Evolutionary conservation across 2,113 vertebrate genomes (phyloP).

Genomic region (Monarcha castaneiventris): DNA sequence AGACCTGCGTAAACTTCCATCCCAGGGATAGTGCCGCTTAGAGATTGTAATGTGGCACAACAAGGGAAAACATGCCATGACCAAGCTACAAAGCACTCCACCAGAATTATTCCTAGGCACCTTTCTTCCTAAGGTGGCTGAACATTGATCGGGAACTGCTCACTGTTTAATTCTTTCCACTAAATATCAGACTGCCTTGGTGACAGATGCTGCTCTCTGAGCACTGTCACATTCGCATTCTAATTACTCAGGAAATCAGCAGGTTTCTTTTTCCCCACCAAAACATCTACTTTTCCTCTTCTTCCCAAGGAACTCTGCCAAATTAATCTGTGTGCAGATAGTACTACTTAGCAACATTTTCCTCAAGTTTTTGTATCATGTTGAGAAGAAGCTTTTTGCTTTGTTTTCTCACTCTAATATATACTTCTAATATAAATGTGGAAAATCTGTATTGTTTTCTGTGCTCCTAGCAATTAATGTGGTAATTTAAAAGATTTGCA

Average conservation of each 20-base stretch:
- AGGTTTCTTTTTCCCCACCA: not conserved
- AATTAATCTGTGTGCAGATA: not conserved
- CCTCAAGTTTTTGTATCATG: not conserved
- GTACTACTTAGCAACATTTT: not conserved
- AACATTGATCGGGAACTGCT: not conserved
- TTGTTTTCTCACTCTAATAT: not conserved
- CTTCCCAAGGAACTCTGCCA: not conserved
- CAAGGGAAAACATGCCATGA: accelerated
- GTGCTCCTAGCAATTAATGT: not conserved
- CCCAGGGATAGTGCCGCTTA: not conserved
- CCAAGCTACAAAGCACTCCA: not conserved
- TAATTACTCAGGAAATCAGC: not conserved
- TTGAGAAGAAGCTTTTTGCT: not conserved
- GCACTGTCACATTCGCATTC: not conserved
- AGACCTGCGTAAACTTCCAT: not conserved
- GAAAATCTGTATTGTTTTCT: not conserved
- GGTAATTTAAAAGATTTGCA: not conserved
- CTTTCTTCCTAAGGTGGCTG: not conserved
- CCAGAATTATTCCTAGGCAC: not conserved
- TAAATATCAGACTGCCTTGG: not conserved
- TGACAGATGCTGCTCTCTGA: not conserved
- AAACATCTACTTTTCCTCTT: not conserved
- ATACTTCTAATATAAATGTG: not conserved
- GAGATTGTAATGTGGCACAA: not conserved
- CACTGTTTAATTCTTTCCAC: not conserved